Base-by-base conservation (phyloP, 2,113 vertebrate species). In the Chaenogobius annularis region DNA sequence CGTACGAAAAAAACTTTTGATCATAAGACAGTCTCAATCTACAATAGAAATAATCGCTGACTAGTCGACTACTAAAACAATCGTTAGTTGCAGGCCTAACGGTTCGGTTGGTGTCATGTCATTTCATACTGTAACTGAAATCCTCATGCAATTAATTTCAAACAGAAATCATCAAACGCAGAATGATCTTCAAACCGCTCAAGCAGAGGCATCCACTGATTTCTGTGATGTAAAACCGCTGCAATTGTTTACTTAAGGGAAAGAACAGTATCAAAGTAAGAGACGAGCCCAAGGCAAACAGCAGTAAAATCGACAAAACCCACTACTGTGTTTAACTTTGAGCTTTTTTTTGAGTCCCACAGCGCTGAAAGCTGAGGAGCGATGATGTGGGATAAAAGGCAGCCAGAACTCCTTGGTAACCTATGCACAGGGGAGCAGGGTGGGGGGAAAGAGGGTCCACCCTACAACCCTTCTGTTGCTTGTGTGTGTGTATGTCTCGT, bases 391-490 rank as follows among this genome's bases (percentile, higher is more conserved):
- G 83, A 79, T 78, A 73, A 77, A 80, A 63, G 61, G 87, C 81
- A 81, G 87, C 78, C 77, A 80, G 74, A 88, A 83, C 90, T 91
- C 90, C 91, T 90, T 92, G 89, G 91, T 88, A 90, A 94, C 92
- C 88, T 80, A 86, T 88, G 84, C 87, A 72, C 85, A 87, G 86
- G 87, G 84, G 85, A 88, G 81, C 84, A 88, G 50, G 85, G n/a
- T n/a, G n/a, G 83, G 86, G 86, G 90, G 26, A 20, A 23, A 59
- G 56, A 59, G 56, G 56, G 87, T 79, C 77, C 75, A 73, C 85
- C 79, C 87, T 73, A 74, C 78, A 83, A 86, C 87, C 84, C 74
- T 75, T 79, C 86, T 62, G 70, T 83, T 79, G 55, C 26, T 77
- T 85, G 81, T 72, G 67, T 72, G 82, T 83, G 78, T 81, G 26